A percentile compares a stretch with the other conserved stretches of the same genome.
These are phyloP conservation scores for Nomada fabriciana DNA, from an alignment of 2,888 invertebrate species.

Conservation along the genomic window DNA sequence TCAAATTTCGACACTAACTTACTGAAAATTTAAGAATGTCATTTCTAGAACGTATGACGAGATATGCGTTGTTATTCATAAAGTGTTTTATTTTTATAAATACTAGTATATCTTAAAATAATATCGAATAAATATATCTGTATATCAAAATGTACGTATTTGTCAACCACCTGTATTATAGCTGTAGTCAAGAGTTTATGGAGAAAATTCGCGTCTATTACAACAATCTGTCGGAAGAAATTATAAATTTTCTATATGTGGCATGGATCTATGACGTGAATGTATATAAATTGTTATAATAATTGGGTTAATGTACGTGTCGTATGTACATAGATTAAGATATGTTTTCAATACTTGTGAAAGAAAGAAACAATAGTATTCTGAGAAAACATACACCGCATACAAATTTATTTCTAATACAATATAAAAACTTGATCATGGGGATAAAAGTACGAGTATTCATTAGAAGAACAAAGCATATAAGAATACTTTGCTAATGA, in stretches of 20 bases:
- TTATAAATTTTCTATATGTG: no score
- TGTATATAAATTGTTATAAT: no score
- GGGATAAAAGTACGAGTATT: neutral
- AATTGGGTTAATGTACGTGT: no score
- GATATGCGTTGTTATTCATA: slow-evolving; percentile 47
- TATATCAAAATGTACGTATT: slow-evolving; percentile 25
- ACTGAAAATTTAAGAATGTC: slow-evolving; percentile 35
- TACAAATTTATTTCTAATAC: no score
- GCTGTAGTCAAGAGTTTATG: neutral
- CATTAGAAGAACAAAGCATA: neutral
- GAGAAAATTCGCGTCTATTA: neutral
- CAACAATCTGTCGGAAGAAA: no score
- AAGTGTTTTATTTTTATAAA: slow-evolving; percentile 65
- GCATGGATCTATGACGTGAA: no score
- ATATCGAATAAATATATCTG: slow-evolving; percentile 43
- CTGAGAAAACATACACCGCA: no score
- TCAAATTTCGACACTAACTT: slow-evolving; percentile 45
- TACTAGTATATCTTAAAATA: slow-evolving; percentile 42
- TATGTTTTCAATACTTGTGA: no score
- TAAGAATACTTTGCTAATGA: neutral
- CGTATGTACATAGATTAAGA: no score
- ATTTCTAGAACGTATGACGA: slow-evolving; percentile 31
- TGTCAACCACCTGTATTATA: slow-evolving; percentile 3
- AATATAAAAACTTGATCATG: no score
- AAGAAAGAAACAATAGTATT: no score